A percentile compares a stretch with the other conserved stretches of the same genome.
Evolutionary conservation across 1,140 invertebrate species (phyloP).

Genomic region (Bombyx mori): ASM3026992v2 NC_085112.1:6133501-6134000

Average conservation of each 20-base stretch:
- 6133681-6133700: neutral
- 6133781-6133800: slow-evolving; percentile 61
- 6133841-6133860: slow-evolving; percentile 51
- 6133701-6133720: slow-evolving; percentile 14
- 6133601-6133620: too few species aligned
- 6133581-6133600: too few species aligned
- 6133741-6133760: slow-evolving; percentile 14
- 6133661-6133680: neutral
- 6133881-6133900: slow-evolving; percentile 20
- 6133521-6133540: too few species aligned
- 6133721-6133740: too few species aligned
- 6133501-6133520: too few species aligned
- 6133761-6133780: slow-evolving; percentile 38
- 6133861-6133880: slow-evolving; percentile 44
- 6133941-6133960: too few species aligned
- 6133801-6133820: slow-evolving; percentile 58
- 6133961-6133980: too few species aligned
- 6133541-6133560: too few species aligned
- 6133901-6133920: slow-evolving; percentile 8
- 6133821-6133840: slow-evolving; percentile 44
- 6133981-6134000: too few species aligned
- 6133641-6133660: too few species aligned
- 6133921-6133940: slow-evolving; percentile 1
- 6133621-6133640: too few species aligned
- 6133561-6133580: too few species aligned